A percentile compares a stretch with the other conserved stretches of the same genome.
Conservation (phyloP, 1,140 invertebrate species). For the Diachasmimorpha longicaudata region DNA sequence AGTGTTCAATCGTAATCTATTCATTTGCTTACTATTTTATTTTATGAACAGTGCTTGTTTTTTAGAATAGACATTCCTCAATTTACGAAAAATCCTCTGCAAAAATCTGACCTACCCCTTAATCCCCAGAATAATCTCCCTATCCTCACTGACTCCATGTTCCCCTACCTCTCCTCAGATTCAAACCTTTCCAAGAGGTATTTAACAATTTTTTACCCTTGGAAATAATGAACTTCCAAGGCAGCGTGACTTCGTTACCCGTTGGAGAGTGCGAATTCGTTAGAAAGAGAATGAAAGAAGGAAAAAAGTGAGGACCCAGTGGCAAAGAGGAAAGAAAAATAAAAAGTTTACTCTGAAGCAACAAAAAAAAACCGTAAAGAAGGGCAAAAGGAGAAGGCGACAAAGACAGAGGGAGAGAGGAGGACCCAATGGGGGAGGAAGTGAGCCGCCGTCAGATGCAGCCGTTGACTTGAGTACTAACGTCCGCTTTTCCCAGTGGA, state of each 20-base stretch:
- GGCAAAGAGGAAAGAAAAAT: conserved; percentile 13
- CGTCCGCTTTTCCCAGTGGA: conserved; percentile 34
- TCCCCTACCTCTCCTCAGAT: no score
- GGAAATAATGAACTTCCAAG: conserved; percentile 1
- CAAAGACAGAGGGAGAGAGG: conserved; percentile 11
- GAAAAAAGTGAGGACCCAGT: neutral
- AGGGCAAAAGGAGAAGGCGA: neutral
- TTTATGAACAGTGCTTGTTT: no score
- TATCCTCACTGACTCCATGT: no score
- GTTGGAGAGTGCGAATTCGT: neutral
- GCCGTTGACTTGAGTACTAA: conserved; percentile 35
- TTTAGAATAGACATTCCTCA: no score
- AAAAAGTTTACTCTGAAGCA: neutral
- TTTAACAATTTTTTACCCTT: neutral
- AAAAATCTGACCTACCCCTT: no score
- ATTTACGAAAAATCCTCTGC: no score
- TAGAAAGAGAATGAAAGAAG: neutral
- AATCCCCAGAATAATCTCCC: no score
- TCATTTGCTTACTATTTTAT: no score
- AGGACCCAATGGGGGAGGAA: conserved; percentile 16
- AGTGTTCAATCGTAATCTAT: no score
- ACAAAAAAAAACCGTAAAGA: neutral
- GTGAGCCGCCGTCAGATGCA: conserved; percentile 44
- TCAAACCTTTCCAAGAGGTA: neutral
- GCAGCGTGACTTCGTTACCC: neutral